Conservation (phyloP, 2,113 vertebrate genomes). For the Chionomys nivalis region DNA sequence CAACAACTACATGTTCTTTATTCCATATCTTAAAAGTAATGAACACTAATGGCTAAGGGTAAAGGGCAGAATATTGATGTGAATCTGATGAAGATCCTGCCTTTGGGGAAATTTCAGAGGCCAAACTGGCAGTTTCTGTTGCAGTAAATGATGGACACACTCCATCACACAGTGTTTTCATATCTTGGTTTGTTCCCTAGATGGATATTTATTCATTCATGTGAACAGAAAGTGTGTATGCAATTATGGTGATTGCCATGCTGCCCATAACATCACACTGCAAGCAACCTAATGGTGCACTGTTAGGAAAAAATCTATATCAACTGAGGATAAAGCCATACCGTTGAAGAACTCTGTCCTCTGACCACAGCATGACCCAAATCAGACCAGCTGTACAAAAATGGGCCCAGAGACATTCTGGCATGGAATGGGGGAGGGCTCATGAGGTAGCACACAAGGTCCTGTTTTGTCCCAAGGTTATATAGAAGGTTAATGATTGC, state of each 20-base stretch:
- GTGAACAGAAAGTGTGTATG: neutral
- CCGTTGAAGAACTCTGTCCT: neutral
- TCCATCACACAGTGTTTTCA: slow-evolving; percentile 18
- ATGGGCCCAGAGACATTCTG: neutral
- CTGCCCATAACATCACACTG: slow-evolving; percentile 1
- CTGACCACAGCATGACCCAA: neutral
- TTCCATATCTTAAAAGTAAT: slow-evolving; percentile 53
- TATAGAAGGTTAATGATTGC: neutral
- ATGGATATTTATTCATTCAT: slow-evolving; percentile 33
- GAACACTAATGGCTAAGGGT: neutral
- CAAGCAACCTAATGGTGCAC: neutral
- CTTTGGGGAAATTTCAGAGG: slow-evolving; percentile 41
- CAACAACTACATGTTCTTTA: neutral
- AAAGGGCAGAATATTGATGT: slow-evolving; percentile 24
- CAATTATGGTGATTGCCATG: neutral
- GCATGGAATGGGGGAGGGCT: neutral
- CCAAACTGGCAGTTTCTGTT: neutral
- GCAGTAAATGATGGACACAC: neutral
- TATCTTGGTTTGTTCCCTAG: neutral
- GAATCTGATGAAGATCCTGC: slow-evolving; percentile 30
- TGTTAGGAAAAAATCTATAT: neutral
- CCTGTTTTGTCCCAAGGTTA: neutral
- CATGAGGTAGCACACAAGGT: too few relatives aligned
- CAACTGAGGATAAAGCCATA: neutral
- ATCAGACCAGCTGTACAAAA: neutral